phyloP scores from a whole-genome alignment of 2,113 vertebrate genomes.

The Sylvia atricapilla region DNA sequence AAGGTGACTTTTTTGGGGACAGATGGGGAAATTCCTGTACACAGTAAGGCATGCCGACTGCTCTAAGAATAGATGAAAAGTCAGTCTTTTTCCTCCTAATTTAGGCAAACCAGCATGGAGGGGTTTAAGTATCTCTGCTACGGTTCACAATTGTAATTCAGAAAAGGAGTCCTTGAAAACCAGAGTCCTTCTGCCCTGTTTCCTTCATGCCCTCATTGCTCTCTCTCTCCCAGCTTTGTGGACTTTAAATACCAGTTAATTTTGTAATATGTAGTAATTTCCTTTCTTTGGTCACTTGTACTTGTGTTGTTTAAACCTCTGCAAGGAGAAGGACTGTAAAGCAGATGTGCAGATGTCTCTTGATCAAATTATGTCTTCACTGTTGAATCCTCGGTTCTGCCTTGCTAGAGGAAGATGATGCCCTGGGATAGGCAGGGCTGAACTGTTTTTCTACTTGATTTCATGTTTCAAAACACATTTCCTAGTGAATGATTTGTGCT shows the following conservation, averaged over 20 bases:
- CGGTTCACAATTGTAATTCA: neutral
- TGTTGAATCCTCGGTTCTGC: neutral
- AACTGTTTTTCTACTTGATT: slow-evolving; percentile 61
- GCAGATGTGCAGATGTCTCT: neutral
- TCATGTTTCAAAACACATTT: slow-evolving; percentile 45
- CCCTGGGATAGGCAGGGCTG: slow-evolving; percentile 13
- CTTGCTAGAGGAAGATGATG: neutral
- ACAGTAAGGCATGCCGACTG: neutral
- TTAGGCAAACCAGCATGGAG: neutral
- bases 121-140: neutral
- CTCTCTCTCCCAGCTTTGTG: neutral
- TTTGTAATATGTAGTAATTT: neutral
- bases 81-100: neutral
- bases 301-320: neutral
- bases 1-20: neutral
- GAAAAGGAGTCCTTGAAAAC: neutral
- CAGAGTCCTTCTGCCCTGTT: neutral
- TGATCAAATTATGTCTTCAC: neutral
- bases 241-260: neutral
- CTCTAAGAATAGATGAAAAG: neutral
- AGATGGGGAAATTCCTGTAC: neutral
- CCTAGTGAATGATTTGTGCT: neutral
- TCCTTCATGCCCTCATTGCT: neutral
- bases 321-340: neutral
- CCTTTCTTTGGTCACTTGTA: neutral